Base-by-base conservation (phyloP, 2,113 vertebrate species). In the Puma concolor region DNA sequence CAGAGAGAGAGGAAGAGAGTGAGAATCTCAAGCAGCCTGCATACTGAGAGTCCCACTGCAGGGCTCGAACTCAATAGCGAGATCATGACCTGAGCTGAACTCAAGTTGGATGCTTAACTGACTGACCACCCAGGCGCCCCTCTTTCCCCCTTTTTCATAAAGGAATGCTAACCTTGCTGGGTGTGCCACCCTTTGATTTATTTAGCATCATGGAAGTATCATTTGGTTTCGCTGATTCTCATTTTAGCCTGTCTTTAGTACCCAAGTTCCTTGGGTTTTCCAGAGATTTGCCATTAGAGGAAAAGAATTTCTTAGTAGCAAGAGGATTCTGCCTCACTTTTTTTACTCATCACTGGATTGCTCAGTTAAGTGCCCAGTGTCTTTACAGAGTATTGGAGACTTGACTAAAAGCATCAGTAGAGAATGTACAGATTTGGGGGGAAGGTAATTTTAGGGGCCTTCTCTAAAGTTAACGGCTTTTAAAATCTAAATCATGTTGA, bases 381-480 rank as follows among this genome's bases (percentile, higher is more conserved):
- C 63, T 84, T 95, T 52, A 80, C 16, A 44, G 48, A 95, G n/a
- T 64, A 25, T 85, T 95, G 95, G 64, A 92, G 41, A 29, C 52
- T 29, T 38, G 4, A 95, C 52, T 79, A 5, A 83, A 91, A 91
- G 21, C 52, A 38, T 79, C 64, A 38, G 15, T 14, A 71, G 76
- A 83, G 36, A 52, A 83, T 27, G 25, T 67, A 31, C 85, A 79
- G 50, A 8, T 69, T 66, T 89, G 6, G 31, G 71, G 38, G n/a
- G 33, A 36, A 81, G 12, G 14, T 66, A n/a, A 25, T 16, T 72
- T 88, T n/a, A 7, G 15, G 25, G 19, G 52, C 71, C 64, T 79
- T 41, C 60, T 76, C 66, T 54, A 21, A 74, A 67, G 50, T 83
- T 76, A 69, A 69, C 0, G 90, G 36, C 66, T 82, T 50, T 88